Evolutionary conservation across 2,888 invertebrate genomes (phyloP).

Genomic region (Hypercompe scribonia): DNA sequence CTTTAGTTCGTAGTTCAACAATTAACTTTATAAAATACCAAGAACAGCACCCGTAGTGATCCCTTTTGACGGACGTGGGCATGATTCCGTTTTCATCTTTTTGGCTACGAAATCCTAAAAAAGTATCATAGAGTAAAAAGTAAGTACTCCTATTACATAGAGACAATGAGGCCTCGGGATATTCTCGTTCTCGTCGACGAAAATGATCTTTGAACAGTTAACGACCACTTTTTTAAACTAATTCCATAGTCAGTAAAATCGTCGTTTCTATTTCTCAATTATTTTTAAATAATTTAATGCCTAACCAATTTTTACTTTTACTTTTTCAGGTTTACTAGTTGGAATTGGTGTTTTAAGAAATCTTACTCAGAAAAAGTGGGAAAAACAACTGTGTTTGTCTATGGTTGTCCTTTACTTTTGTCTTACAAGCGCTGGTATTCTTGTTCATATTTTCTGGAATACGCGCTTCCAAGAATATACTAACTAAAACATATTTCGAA

Average conservation of each 20-base stretch:
- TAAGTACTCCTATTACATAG: too few species aligned
- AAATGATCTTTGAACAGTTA: background rate
- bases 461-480: background rate
- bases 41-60: too few species aligned
- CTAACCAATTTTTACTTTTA: background rate
- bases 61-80: too few species aligned
- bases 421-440: constrained; percentile 2
- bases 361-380: constrained; percentile 89
- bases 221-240: background rate
- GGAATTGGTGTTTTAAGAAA: constrained; percentile 91
- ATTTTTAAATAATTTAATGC: background rate
- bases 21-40: too few species aligned
- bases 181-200: background rate
- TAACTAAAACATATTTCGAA: background rate
- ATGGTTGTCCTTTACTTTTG: constrained; percentile 45
- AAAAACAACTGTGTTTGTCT: constrained; percentile 90
- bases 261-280: background rate
- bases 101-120: too few species aligned
- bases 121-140: too few species aligned
- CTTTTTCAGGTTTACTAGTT: constrained; percentile 88
- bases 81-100: too few species aligned
- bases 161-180: too few species aligned
- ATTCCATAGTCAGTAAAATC: background rate
- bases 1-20: too few species aligned
- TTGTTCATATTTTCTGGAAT: constrained; percentile 7